Evolutionary conservation across 2,797 vertebrate species (phyloP).

Genomic region (Pogonophryne albipinna): DNA sequence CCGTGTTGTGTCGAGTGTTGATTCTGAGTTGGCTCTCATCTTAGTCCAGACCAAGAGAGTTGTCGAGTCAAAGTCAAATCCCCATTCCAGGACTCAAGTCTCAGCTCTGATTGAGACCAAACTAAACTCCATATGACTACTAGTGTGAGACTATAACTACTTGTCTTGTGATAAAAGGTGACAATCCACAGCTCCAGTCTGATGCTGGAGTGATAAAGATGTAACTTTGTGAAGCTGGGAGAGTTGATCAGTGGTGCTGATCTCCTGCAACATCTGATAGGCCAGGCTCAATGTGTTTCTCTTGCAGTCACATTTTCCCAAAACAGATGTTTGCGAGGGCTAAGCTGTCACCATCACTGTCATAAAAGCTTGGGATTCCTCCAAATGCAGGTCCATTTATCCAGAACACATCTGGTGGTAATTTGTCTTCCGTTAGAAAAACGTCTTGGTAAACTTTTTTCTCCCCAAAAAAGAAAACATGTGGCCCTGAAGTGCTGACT

Average conservation of each 20-base stretch:
- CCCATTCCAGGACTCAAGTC: not conserved
- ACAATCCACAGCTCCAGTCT: not conserved
- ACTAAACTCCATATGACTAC: not conserved
- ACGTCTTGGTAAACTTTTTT: slow-evolving; percentile 57
- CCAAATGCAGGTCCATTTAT: slow-evolving; percentile 32
- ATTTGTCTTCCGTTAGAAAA: slow-evolving; percentile 65
- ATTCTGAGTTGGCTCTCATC: too few species aligned
- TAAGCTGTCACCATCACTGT: slow-evolving; percentile 24
- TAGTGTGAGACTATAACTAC: not conserved
- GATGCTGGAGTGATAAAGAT: not conserved
- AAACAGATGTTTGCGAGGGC: slow-evolving; percentile 47
- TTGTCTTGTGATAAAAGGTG: not conserved
- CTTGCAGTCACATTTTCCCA: slow-evolving; percentile 1
- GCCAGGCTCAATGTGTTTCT: not conserved
- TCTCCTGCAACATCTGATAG: not conserved
- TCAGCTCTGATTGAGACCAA: not conserved
- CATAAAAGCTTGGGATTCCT: slow-evolving; percentile 10
- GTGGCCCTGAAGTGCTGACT: slow-evolving; percentile 74
- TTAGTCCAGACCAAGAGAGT: not conserved
- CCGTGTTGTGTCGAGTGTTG: too few species aligned
- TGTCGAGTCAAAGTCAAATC: not conserved
- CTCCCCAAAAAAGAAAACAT: slow-evolving; percentile 54
- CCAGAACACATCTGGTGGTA: slow-evolving; percentile 61
- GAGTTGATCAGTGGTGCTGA: slow-evolving; percentile 18
- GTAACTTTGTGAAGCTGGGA: not conserved